phyloP scores from a whole-genome alignment of 2,797 vertebrate species.

The Cyprinodon diabolis region DNA sequence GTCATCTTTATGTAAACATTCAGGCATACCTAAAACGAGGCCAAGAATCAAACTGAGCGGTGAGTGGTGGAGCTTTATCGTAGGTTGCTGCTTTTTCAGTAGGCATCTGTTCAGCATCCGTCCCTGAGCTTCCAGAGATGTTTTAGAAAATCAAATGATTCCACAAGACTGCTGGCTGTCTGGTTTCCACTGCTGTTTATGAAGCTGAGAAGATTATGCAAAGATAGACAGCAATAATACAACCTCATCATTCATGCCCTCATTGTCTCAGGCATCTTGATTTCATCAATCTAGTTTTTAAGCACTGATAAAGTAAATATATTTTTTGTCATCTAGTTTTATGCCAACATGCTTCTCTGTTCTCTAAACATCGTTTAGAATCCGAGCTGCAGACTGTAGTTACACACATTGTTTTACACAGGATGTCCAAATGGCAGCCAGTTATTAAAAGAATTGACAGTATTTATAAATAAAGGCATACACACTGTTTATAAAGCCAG shows the following conservation, averaged over 20 bases:
- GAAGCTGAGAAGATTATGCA: not conserved
- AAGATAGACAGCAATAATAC: no score
- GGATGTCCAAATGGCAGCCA: not conserved
- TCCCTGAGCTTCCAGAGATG: not conserved
- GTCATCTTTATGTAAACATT: no score
- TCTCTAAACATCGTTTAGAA: not conserved
- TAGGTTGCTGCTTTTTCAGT: not conserved
- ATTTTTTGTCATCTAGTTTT: not conserved
- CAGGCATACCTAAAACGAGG: no score
- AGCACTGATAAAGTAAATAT: no score
- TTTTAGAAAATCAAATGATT: not conserved
- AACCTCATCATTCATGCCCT: not conserved
- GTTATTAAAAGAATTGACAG: not conserved
- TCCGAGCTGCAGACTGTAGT: not conserved
- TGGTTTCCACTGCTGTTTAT: not conserved
- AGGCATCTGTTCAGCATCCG: not conserved
- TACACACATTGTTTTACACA: not conserved
- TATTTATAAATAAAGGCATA: no score
- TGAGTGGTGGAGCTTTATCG: not conserved
- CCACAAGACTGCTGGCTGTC: conserved; percentile 1
- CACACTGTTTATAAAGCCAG: not conserved
- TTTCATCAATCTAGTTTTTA: not conserved
- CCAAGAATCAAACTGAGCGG: no score
- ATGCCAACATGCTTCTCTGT: conserved; percentile 1
- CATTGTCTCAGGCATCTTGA: not conserved